These are phyloP conservation scores for Sarcophaga caerulescens DNA, from an alignment of 2,888 invertebrate species.

Conservation along the genomic window DNA sequence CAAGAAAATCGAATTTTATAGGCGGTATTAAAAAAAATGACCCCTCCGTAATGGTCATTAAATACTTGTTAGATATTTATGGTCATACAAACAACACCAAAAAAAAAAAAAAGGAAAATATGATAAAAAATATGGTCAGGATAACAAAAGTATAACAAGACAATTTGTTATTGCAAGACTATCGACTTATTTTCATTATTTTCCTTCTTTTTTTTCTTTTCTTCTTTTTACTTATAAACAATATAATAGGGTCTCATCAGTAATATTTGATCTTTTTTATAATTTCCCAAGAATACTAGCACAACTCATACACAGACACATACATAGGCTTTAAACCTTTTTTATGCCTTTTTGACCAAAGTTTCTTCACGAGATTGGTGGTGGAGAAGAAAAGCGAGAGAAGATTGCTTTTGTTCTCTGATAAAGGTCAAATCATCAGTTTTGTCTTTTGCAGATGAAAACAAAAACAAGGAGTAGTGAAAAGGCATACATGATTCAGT, in stretches of 20 bases:
- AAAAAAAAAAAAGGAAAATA: constrained; percentile 1
- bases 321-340: background rate
- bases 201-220: constrained; percentile 4
- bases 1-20: no score
- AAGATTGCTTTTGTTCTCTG: background rate
- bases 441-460: no score
- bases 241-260: constrained; percentile 22
- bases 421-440: constrained; percentile 12
- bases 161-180: constrained; percentile 11
- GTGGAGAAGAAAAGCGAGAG: background rate
- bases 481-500: no score
- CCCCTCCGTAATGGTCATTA: no score
- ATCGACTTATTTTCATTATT: background rate
- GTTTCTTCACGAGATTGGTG: background rate
- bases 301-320: background rate
- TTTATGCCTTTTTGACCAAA: constrained; percentile 11
- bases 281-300: constrained; percentile 13
- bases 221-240: constrained; percentile 7
- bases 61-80: constrained; percentile 17
- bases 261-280: constrained; percentile 27
- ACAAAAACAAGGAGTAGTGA: no score
- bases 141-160: constrained; percentile 36
- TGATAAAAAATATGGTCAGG: constrained; percentile 7
- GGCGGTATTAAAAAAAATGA: no score
- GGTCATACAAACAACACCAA: background rate